Conservation (phyloP, 1,140 invertebrate genomes). For the Drosophila leontia region DNA sequence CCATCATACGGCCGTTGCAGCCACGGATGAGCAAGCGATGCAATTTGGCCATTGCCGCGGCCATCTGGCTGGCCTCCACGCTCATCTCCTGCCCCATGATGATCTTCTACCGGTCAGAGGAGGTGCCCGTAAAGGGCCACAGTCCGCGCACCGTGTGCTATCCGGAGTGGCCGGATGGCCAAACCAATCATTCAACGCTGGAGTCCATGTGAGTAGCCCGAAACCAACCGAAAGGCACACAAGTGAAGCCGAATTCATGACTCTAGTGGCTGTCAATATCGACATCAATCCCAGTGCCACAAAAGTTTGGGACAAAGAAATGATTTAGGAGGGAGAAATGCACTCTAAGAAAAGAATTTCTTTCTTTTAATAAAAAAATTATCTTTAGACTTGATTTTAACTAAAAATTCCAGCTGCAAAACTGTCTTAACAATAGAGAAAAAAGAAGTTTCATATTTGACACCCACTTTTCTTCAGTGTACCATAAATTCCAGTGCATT, state of each 20-base stretch:
- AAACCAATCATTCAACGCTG: constrained; percentile 88
- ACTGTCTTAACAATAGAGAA: not conserved
- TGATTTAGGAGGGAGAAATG: not conserved
- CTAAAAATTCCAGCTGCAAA: not conserved
- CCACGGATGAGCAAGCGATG: constrained; percentile 92
- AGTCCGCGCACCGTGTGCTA: constrained; percentile 90
- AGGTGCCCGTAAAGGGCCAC: constrained; percentile 85
- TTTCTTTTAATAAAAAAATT: not conserved
- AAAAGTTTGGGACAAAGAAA: constrained; percentile 1
- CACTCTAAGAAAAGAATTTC: not conserved
- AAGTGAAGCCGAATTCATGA: constrained; percentile 4
- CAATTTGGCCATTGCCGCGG: constrained; percentile 92
- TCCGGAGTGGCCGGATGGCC: constrained; percentile 92
- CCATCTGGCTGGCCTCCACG: constrained; percentile 92
- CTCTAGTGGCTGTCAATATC: not conserved
- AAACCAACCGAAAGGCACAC: not conserved
- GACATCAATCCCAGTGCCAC: not conserved
- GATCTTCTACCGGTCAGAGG: constrained; percentile 91
- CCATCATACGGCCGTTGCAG: constrained; percentile 95
- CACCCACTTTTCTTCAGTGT: not conserved
- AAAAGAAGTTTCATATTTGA: not conserved
- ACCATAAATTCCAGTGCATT: constrained; percentile 8
- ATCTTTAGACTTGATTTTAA: not conserved
- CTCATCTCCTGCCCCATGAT: constrained; percentile 93
- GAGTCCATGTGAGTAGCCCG: constrained; percentile 92